Conservation (phyloP, 2,113 vertebrate species). For the Gavia stellata region DNA sequence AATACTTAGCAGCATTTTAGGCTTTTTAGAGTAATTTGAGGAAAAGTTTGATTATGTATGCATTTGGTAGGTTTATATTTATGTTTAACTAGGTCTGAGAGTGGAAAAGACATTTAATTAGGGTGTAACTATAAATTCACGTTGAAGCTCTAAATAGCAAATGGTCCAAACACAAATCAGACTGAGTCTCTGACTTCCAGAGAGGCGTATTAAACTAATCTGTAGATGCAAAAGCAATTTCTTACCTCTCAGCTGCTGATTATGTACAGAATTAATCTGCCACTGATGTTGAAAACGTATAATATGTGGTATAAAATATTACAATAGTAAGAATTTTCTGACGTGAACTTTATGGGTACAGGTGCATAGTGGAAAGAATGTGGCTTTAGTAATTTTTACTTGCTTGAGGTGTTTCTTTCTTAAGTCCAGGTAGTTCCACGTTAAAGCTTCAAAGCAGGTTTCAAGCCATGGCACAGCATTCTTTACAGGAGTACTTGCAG, state of each 20-base stretch:
- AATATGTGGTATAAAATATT: not conserved
- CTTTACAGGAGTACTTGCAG: not conserved
- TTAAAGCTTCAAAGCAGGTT: not conserved
- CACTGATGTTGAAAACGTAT: not conserved
- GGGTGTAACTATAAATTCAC: not conserved
- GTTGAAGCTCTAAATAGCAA: not conserved
- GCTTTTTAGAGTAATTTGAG: not conserved
- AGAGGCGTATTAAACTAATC: not conserved
- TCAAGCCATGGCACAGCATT: not conserved
- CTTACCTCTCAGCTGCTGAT: not conserved
- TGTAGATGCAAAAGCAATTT: not conserved
- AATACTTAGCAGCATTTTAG: not conserved
- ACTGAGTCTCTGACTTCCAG: not conserved
- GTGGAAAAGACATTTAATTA: not conserved
- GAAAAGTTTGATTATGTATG: not conserved
- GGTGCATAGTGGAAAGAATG: not conserved
- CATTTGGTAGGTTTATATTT: not conserved
- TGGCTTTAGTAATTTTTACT: not conserved
- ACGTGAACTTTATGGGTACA: not conserved
- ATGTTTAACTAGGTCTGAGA: not conserved
- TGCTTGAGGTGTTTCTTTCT: not conserved
- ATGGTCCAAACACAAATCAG: not conserved
- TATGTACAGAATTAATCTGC: not conserved
- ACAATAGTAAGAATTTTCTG: not conserved
- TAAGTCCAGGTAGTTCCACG: not conserved